phyloP scores from a whole-genome alignment of 2,113 vertebrate genomes.

The Cyanocitta stelleri region DNA sequence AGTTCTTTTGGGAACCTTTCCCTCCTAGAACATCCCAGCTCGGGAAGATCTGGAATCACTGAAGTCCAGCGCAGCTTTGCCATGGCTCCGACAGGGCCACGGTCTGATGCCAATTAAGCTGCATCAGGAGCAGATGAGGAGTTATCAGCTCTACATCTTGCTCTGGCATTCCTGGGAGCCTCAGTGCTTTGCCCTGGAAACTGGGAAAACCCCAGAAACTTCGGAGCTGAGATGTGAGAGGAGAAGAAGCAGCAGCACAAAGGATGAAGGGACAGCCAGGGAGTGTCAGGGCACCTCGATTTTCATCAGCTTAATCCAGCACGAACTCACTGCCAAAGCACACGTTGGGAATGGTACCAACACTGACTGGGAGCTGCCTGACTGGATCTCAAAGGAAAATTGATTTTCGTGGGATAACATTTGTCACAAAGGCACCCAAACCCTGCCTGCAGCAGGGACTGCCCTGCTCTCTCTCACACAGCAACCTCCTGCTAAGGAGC shows the following conservation, averaged over 20 bases:
- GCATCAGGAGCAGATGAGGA: neutral
- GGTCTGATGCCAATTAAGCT: neutral
- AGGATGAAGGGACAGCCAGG: neutral
- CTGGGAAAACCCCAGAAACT: neutral
- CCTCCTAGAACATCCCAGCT: neutral
- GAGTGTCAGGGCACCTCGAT: rapidly evolving
- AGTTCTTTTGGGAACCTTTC: neutral
- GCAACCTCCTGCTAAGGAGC: neutral
- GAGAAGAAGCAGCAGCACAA: neutral
- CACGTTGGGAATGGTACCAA: rapidly evolving
- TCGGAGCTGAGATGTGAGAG: neutral
- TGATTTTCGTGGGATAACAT: neutral
- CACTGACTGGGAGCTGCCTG: neutral
- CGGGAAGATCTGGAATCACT: neutral
- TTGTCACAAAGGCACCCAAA: neutral
- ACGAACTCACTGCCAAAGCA: neutral
- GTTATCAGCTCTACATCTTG: neutral
- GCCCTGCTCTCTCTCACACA: neutral
- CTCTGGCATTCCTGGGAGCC: neutral
- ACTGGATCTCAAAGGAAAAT: neutral
- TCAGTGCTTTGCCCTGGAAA: neutral
- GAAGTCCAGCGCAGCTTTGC: neutral
- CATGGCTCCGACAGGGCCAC: rapidly evolving
- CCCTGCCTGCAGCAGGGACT: too few species aligned
- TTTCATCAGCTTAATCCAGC: neutral